Base-by-base conservation (phyloP, 2,797 vertebrate species). In the Anguilla megastoma region DNA sequence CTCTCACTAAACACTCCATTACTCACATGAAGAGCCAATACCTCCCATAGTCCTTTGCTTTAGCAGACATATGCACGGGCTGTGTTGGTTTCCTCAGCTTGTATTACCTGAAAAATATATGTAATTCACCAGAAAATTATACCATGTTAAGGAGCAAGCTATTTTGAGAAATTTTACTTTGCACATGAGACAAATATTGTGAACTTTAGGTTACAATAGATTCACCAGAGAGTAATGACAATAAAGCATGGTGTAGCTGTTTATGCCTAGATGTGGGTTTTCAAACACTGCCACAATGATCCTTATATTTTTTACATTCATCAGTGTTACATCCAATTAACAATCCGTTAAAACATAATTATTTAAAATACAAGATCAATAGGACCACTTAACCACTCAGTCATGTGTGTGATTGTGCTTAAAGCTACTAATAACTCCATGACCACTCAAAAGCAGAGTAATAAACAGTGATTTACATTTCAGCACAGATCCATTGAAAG, bases 401-500 rank as follows among this genome's bases (percentile, higher is more conserved):
- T 24, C 24, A 24, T 48, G 45, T 80, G 41, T 45, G 41, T 80
- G 76, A 80, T 50, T 48, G 18, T 8, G 2, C 45, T n/a, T 48
- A 80, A 80, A 12, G 76, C 88, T 90, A 83, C 66, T 58, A 10
- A 41, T 85, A 83, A 80, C 86, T 86, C 86, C 9, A 58, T 88
- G 86, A 80, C 27, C 71, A 74, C 27, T 74, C 27, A 12, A 16
- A 21, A 88, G 90, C 89, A 89, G 87, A 89, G 88, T 84, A 86
- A 79, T n/a, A 50, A 90, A 88, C 63, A 48, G 83, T 33, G 87
- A 80, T 30, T 30, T 85, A 85, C 80, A 45, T 90, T 90, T 91
- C 84, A 41, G 89, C 91, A 24, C 36, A 90, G 33, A 91, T 89
- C 89, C 86, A 89, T 90, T 91, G 45, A 89, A 91, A 91, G 90